Percentiles rank a stretch among this genome's conserved stretches.
Conservation (phyloP, 1,140 invertebrate species). For the Aleiodes sp. region DNA sequence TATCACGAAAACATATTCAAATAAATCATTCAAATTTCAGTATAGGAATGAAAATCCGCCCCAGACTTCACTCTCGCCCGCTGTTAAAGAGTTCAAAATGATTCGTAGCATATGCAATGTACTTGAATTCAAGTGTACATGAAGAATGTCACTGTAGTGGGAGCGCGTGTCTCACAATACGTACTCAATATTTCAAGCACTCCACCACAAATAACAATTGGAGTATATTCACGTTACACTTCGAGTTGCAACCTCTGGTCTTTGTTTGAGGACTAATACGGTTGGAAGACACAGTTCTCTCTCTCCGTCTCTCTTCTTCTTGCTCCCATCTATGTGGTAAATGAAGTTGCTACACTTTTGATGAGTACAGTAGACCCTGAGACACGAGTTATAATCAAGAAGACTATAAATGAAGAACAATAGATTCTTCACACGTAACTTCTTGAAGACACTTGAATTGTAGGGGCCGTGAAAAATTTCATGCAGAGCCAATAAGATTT, state of each 20-base stretch:
- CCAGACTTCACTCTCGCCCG: conserved; percentile 11
- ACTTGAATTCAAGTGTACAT: conserved; percentile 27
- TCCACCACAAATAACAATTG: conserved; percentile 19
- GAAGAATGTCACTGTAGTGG: conserved; percentile 38
- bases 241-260: not conserved
- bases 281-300: not conserved
- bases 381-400: not conserved
- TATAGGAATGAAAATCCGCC: conserved; percentile 25
- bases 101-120: conserved; percentile 40
- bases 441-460: not conserved
- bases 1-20: not conserved
- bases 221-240: conserved; percentile 14
- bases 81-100: conserved; percentile 40
- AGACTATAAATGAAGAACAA: not conserved
- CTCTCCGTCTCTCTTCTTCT: no score
- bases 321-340: no score
- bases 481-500: not conserved
- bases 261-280: conserved; percentile 5
- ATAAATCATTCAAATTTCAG: not conserved
- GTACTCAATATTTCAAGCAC: conserved; percentile 31
- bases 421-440: not conserved
- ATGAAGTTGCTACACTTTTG: no score
- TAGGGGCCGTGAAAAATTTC: not conserved
- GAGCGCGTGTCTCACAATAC: conserved; percentile 44
- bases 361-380: not conserved